Percentiles rank a stretch among this genome's conserved stretches.
Evolutionary conservation across 2,797 vertebrate genomes (phyloP).

Genomic region (Phalloptychus januarius): DNA sequence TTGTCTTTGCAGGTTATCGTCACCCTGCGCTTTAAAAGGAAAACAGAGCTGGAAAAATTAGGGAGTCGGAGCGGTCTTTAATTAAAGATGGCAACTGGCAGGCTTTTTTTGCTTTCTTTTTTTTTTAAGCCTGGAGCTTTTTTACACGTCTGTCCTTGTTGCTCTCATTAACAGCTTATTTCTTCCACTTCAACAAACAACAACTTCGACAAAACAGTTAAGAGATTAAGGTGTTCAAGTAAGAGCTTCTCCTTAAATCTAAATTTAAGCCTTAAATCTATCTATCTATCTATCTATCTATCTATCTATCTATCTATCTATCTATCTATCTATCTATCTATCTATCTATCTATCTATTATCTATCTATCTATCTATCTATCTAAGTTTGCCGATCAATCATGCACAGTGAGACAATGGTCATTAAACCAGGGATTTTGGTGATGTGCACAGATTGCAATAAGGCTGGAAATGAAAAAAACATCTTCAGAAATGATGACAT

Average conservation of each 20-base stretch:
- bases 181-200: background rate
- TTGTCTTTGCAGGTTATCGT: background rate
- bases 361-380: background rate
- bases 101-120: background rate
- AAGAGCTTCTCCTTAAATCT: background rate
- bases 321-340: slow-evolving; percentile 1
- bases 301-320: slow-evolving; percentile 17
- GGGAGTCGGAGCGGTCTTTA: background rate
- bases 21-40: background rate
- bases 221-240: background rate
- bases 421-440: background rate
- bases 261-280: background rate
- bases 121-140: background rate
- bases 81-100: slow-evolving; percentile 9
- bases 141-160: background rate
- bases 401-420: background rate
- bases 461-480: background rate
- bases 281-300: slow-evolving; percentile 11
- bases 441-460: background rate
- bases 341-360: background rate
- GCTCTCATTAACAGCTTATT: background rate
- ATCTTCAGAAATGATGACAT: background rate
- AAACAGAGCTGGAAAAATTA: background rate
- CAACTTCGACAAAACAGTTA: background rate
- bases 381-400: background rate